phyloP scores from a whole-genome alignment of 2,113 vertebrate genomes.

The Tyto alba region DNA sequence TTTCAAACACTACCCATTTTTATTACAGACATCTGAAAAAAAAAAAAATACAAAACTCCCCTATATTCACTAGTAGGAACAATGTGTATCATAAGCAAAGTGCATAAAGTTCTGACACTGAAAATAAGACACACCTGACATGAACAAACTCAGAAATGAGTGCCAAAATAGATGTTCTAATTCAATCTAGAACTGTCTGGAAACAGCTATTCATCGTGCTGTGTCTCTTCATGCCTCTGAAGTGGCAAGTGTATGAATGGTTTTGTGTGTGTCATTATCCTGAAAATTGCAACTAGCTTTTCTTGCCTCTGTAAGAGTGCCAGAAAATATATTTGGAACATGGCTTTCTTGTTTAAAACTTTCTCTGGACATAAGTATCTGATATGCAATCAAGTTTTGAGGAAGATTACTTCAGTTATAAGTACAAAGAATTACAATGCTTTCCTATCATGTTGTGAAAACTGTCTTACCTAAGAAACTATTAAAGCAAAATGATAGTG shows the following conservation, averaged over 20 bases:
- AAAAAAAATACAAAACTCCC: neutral
- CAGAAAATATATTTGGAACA: slow-evolving; percentile 17
- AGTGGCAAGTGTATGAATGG: neutral
- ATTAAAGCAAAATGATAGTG: neutral
- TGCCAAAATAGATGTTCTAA: neutral
- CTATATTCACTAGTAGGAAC: neutral
- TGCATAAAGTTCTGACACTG: neutral
- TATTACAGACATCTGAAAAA: neutral
- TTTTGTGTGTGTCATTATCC: neutral
- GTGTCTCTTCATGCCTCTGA: neutral
- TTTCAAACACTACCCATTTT: neutral
- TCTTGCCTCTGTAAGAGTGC: neutral
- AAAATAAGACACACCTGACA: neutral
- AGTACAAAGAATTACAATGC: neutral
- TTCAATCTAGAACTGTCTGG: slow-evolving; percentile 6
- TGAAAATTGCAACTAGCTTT: slow-evolving; percentile 19
- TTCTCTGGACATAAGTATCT: neutral
- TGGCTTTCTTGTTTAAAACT: neutral
- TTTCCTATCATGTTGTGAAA: neutral
- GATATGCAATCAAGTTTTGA: slow-evolving; percentile 2
- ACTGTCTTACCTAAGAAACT: neutral
- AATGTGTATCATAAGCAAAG: neutral
- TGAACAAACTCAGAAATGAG: neutral
- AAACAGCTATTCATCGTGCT: neutral
- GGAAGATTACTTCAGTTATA: neutral